These are phyloP conservation scores for Oceanodroma tethys DNA, from an alignment of 2,113 vertebrate genomes.

Conservation along the genomic window DNA sequence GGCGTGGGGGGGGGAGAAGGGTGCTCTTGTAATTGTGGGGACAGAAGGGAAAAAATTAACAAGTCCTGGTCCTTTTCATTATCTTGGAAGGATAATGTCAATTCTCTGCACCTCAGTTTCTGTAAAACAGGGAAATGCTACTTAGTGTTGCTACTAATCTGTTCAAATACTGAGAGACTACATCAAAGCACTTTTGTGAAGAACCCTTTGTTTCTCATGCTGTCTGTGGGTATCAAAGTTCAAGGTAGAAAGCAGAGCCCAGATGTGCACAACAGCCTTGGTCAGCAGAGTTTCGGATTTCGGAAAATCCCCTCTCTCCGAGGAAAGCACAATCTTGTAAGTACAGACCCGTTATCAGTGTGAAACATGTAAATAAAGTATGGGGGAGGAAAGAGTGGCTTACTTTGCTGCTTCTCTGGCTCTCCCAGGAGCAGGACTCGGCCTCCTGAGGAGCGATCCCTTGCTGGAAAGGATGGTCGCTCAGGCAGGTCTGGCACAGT, in stretches of 20 bases:
- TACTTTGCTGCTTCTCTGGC: conserved; percentile 84
- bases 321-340: not conserved
- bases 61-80: not conserved
- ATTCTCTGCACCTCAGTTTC: not conserved
- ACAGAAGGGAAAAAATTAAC: not conserved
- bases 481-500: conserved; percentile 78
- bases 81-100: not conserved
- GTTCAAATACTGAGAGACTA: not conserved
- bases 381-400: conserved; percentile 3
- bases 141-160: not conserved
- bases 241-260: not conserved
- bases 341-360: not conserved
- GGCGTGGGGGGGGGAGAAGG: rapidly evolving
- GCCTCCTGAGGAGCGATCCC: conserved; percentile 75
- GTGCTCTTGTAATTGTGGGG: not conserved
- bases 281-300: not conserved
- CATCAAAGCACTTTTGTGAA: not conserved
- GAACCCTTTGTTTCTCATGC: not conserved
- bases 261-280: not conserved
- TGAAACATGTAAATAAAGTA: not conserved
- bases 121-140: not conserved
- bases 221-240: not conserved
- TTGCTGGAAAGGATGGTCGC: conserved; percentile 75
- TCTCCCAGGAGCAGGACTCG: conserved; percentile 76
- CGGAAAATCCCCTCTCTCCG: not conserved